Evolutionary conservation across 2,113 vertebrate species (phyloP), one percentile per base, ranked within the genome.

Genomic region (Columba livia): DNA sequence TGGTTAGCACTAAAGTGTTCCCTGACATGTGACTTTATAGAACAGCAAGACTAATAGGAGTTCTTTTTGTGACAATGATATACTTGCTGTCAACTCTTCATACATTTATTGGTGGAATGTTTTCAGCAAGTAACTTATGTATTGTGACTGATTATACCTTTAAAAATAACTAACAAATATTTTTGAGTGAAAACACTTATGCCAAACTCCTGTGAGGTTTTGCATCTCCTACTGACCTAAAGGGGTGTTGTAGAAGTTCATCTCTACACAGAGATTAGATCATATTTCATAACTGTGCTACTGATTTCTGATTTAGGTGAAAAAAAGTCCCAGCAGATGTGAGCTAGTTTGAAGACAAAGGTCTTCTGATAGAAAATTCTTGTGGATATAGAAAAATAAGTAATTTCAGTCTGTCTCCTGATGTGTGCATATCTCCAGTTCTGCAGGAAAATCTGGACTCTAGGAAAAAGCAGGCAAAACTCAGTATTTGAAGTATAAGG

Each of bases 41-140:
- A 78, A 64, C 73, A 95, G 60, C 31, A 69, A 81, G 61, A 57
- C 73, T 79, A 90, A 57, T 61, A 89, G 64, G 44, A 89, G 60
- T 40, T 92, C 42, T 85, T 94, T 87, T 86, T 94, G 88, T 90
- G 81, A 79, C 79, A 57, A 51, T 31, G 10, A 62, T 60, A 32
- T 32, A 53, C 40, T 72, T 70, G 64, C 72, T 79, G 84, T 79
- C 69, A n/a, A 38, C 32, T 61, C 36, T 28, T 70, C 51, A 38
- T 19, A 20, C 11, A 11, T 81, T 88, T 90, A 36, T 48, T 62
- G 86, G 70, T 19, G 24, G 86, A 38, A 62, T 14, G 12, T 26
- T 85, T 77, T 86, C 71, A 79, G 79, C 40, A 74, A 89, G 42
- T 64, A 91, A 93, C 24, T 81, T 94, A 74, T 24, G 54, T 94